phyloP scores from a whole-genome alignment of 92 coral and sea anemone genomes.

The Bergia sp. region DNA sequence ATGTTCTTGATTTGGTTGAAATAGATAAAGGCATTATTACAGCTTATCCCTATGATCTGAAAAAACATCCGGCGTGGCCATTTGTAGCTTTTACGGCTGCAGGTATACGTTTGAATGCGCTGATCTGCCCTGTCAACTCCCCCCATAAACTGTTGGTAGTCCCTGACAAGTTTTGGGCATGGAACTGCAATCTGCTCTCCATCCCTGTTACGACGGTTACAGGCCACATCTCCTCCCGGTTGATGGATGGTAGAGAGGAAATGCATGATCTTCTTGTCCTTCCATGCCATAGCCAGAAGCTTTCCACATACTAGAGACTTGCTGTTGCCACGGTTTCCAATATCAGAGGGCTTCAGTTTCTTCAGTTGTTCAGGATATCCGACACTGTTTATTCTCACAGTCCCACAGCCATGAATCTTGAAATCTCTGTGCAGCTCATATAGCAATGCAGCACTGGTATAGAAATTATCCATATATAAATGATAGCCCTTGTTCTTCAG shows the following conservation, averaged over 20 bases:
- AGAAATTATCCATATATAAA: conserved; percentile 42
- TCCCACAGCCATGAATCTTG: conserved; percentile 13
- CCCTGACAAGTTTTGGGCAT: conserved; percentile 18
- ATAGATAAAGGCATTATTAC: conserved; percentile 5
- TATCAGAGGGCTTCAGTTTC: not conserved
- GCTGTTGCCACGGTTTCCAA: not conserved
- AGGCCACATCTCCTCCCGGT: not conserved
- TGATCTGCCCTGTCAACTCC: conserved; percentile 39
- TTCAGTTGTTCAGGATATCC: conserved; percentile 12
- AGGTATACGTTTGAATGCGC: conserved; percentile 6
- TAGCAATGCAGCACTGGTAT: conserved; percentile 16
- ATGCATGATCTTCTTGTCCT: conserved; percentile 18
- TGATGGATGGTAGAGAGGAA: conserved; percentile 37
- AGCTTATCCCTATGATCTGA: conserved; percentile 8
- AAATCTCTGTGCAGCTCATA: conserved; percentile 21
- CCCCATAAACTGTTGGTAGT: conserved; percentile 26
- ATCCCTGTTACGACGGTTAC: conserved; percentile 9
- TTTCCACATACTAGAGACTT: conserved; percentile 3
- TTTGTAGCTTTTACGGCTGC: conserved; percentile 15
- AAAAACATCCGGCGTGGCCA: conserved; percentile 24
- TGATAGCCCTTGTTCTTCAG: conserved; percentile 44
- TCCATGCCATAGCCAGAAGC: conserved; percentile 15
- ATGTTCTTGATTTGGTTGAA: not conserved
- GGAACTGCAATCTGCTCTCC: not conserved
- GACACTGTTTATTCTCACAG: not conserved